Base-by-base conservation (phyloP, 2,113 vertebrate species). In the Anthoscopus minutus region DNA sequence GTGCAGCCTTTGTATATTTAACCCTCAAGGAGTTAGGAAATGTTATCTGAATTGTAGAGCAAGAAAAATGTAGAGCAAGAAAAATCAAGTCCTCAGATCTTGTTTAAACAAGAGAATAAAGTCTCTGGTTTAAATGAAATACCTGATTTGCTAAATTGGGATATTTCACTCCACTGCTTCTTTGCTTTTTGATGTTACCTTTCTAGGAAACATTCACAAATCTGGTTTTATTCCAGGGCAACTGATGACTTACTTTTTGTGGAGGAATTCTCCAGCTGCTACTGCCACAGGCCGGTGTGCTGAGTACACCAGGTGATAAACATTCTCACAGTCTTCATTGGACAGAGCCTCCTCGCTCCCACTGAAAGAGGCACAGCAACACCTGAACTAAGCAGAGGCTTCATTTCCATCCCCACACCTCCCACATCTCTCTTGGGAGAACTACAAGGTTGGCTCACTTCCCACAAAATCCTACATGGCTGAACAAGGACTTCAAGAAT, bases 271-370 rank as follows among this genome's bases (percentile, higher is more conserved):
- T 93, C 99, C 99, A 71, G 99, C 99, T 65, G 99, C 99, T 20
- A 99, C 99, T 22, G 99, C 99, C 79, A 99, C 99, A 11, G 99
- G 99, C 20, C 99, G 98, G 95, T 99, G 99, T 82, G 99, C 99
- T 2, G 99, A 99, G 96, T 99, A 99, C 11, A 99, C 99, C 96
- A 99, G 98, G 96, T 99, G 99, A 96, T 99, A 99, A 76, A 99
- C 99, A 54, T 99, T 99, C 98, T 99, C 99, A 93, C 99, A 99
- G 97, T 99, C 99, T 97, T 99, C 99, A 47, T 99, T 99, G 23
- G 99, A 99, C 95, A 99, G 97, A 60, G 99, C 99, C 92, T 99
- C 99, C 97, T 99, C 99, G 15, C 99, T 99, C 72, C 99, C 99
- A 98, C 99, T 99, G 98, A 19, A 98, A 97, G 78, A 97, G 87